Conservation (phyloP, 2,797 vertebrate species). For the Cephalopachus bancanus region DNA sequence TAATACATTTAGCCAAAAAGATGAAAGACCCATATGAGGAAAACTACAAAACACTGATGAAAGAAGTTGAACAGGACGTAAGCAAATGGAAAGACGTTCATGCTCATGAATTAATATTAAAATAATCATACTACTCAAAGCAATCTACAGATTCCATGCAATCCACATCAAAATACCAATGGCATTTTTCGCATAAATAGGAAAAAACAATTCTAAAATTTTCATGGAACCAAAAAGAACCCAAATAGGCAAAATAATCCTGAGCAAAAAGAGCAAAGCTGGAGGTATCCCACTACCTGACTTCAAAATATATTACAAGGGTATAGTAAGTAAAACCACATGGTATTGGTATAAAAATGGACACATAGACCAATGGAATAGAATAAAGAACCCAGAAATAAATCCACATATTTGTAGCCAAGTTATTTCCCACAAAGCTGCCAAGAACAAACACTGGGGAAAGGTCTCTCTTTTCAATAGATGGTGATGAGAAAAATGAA, state of each 20-base stretch:
- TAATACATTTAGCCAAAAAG: not conserved
- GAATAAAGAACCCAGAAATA: not conserved
- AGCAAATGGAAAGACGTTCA: not conserved
- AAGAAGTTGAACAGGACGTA: not conserved
- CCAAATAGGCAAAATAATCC: not conserved
- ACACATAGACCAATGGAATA: not conserved
- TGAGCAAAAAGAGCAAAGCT: not conserved
- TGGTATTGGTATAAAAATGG: not conserved
- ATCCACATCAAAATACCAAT: not conserved
- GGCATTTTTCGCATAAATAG: not conserved
- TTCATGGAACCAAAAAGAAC: not conserved
- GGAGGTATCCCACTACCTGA: not conserved
- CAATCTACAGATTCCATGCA: not conserved
- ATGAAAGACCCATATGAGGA: not conserved
- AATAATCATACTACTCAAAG: not conserved
- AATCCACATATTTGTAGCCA: not conserved
- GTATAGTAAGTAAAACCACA: not conserved
- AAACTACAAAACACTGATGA: not conserved
- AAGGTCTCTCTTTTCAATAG: not conserved
- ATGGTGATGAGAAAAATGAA: not conserved
- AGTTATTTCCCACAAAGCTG: not conserved
- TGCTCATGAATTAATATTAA: not conserved
- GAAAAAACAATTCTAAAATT: not conserved
- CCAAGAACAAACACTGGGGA: not conserved
- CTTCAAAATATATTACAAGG: not conserved